Evolutionary conservation across 2,888 invertebrate genomes (phyloP), one percentile per base, ranked within the genome.

Genomic region (Cephus runcator): DNA sequence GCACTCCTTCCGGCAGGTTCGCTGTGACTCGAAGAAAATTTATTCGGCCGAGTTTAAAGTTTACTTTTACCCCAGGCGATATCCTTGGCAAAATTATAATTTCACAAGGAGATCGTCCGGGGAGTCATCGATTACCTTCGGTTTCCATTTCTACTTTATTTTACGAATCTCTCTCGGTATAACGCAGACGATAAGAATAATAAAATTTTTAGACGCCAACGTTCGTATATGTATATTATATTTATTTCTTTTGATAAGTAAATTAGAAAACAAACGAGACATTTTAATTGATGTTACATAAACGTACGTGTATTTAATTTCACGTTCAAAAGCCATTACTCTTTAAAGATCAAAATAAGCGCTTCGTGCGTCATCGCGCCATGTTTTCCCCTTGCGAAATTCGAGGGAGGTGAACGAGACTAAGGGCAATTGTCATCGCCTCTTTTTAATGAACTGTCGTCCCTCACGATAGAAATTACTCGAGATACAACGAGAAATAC

Each of bases 381-480:
- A 3, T 34, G 15, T 33, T 12, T 33, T 12, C 3, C 12, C 71
- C 3, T 71, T 34, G 15, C 15, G 15, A 71, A 71, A 1, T 31
- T 12, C 11, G 12, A 33, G 31, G 15, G 12, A 69, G 12, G 15
- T 1, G 71, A 71, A 34, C 15, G 30, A 31, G 71, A 71, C 71
- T 34, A 79, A 82, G 81, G 84, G 84, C 82, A 82, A 83, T 85
- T 81, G 84, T 85, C 81, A 79, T 81, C 75, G 77, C 81, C 85
- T 85, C 81, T 81, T 80, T 84, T 84, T 84, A 84, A 87, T 82
- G 85, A 84, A 87, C 86, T 85, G 83, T 83, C 85, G 81, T 79
- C 77, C 81, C 75, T 80, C 81, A 81, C 73, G 79, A 75, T 77
- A 79, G 76, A 80, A 83, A 85, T 84, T 85, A 83, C 81, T 78